Evolutionary conservation across 2,888 invertebrate species (phyloP).

Genomic region (Lycaena phlaeas): DNA sequence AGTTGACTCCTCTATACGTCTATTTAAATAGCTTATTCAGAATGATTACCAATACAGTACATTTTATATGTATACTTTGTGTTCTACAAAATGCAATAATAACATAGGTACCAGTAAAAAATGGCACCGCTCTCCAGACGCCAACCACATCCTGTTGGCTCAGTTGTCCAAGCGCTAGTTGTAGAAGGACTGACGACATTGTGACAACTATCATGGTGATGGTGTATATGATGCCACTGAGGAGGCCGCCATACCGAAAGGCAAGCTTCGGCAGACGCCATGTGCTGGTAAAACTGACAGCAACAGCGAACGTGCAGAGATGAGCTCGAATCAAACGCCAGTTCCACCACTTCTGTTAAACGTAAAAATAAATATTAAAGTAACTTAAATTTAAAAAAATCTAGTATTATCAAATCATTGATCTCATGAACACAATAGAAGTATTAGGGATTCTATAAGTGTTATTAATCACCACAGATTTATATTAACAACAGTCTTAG

Average conservation of each 20-base stretch:
- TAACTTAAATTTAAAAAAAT: too few species aligned
- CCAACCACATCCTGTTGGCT: slow-evolving; percentile 78
- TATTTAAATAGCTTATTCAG: too few species aligned
- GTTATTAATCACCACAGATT: too few species aligned
- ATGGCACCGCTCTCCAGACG: slow-evolving; percentile 77
- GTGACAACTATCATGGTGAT: slow-evolving; percentile 62
- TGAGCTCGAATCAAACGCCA: slow-evolving; percentile 41
- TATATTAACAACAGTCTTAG: too few species aligned
- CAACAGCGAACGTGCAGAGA: slow-evolving; percentile 68
- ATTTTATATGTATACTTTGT: too few species aligned
- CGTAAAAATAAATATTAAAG: background rate
- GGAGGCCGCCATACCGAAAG: slow-evolving; percentile 54
- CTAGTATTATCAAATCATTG: too few species aligned
- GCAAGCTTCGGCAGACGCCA: slow-evolving; percentile 74
- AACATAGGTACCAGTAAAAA: slow-evolving; percentile 79
- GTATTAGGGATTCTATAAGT: too few species aligned
- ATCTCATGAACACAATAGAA: too few species aligned
- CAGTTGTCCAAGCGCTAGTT: slow-evolving; percentile 76
- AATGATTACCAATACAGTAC: too few species aligned
- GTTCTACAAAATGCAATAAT: too few species aligned
- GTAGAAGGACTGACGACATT: slow-evolving; percentile 72
- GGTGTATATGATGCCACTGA: slow-evolving; percentile 67
- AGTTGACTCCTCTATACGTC: too few species aligned
- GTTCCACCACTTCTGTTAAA: slow-evolving; percentile 32
- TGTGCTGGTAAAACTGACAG: slow-evolving; percentile 69